Evolutionary conservation across 2,888 invertebrate genomes (phyloP).

Genomic region (Theretra japonica): DNA sequence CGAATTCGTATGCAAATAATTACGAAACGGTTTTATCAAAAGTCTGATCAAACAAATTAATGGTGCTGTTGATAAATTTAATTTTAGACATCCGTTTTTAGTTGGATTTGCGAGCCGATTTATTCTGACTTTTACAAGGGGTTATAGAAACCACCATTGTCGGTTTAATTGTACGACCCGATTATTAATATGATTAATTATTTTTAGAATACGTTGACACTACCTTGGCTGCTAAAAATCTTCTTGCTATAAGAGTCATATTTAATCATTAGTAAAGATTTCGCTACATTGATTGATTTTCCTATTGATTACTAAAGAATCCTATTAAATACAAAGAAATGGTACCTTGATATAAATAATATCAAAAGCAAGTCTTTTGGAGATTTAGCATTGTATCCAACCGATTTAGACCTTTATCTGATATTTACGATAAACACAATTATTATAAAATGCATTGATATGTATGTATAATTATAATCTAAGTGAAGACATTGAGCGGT

Average conservation of each 20-base stretch:
- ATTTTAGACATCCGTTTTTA: slow-evolving; percentile 7
- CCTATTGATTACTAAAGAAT: too few relatives aligned
- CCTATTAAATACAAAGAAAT: too few relatives aligned
- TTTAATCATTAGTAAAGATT: too few relatives aligned
- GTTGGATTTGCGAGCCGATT: not conserved
- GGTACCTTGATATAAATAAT: too few relatives aligned
- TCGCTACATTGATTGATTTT: too few relatives aligned
- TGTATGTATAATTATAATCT: not conserved
- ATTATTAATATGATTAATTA: not conserved
- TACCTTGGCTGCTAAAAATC: too few relatives aligned
- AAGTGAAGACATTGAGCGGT: not conserved
- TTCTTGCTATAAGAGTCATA: too few relatives aligned
- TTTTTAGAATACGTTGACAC: too few relatives aligned
- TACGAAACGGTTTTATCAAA: slow-evolving; percentile 12
- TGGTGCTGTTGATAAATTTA: not conserved
- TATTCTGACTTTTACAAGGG: too few relatives aligned
- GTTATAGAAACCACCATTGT: too few relatives aligned
- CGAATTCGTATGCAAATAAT: slow-evolving; percentile 11
- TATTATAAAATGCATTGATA: not conserved
- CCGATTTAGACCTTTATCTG: not conserved
- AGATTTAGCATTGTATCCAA: too few relatives aligned
- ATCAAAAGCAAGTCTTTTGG: too few relatives aligned
- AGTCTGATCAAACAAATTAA: slow-evolving; percentile 1
- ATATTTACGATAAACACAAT: not conserved
- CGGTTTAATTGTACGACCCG: not conserved